A percentile compares a stretch with the other conserved stretches of the same genome.
phyloP scores from a whole-genome alignment of 2,797 vertebrate species.

The Anableps anableps region DNA sequence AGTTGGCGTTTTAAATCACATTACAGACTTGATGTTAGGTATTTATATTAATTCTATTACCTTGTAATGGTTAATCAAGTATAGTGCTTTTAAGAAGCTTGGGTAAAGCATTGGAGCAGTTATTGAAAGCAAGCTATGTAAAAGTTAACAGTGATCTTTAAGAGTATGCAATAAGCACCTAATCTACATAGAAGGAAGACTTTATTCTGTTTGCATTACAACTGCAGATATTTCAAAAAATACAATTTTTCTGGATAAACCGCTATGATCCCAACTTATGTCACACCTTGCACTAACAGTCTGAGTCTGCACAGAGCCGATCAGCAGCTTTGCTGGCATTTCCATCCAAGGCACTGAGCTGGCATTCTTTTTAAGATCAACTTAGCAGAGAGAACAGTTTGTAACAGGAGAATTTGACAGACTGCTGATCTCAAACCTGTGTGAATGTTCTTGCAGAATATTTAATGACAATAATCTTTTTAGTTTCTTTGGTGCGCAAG shows the following conservation, averaged over 20 bases:
- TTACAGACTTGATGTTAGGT: no score
- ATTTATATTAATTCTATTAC: background rate
- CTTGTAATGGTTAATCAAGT: background rate
- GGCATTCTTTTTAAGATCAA: constrained; percentile 35
- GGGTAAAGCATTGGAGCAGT: background rate
- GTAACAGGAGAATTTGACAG: constrained; percentile 22
- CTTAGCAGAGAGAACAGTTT: constrained; percentile 21
- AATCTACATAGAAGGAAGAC: background rate
- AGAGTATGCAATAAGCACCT: background rate
- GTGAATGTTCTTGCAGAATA: constrained; percentile 18
- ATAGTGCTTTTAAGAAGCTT: background rate
- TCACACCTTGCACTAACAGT: constrained; percentile 15
- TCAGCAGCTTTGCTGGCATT: constrained; percentile 38
- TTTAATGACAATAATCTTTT: constrained; percentile 2
- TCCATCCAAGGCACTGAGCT: constrained; percentile 30
- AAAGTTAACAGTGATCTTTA: background rate
- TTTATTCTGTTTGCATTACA: constrained; percentile 24
- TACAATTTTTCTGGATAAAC: constrained; percentile 21
- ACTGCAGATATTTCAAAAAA: constrained; percentile 28
- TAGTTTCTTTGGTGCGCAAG: background rate
- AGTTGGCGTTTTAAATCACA: background rate
- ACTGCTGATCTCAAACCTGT: constrained; percentile 26
- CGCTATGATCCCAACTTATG: constrained; percentile 30
- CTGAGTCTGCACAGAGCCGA: constrained; percentile 39
- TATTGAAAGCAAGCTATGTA: background rate